Percentiles rank a stretch among this genome's conserved stretches.
Evolutionary conservation across 2,888 invertebrate genomes (phyloP).

Genomic region (Parochlus steinenii): DNA sequence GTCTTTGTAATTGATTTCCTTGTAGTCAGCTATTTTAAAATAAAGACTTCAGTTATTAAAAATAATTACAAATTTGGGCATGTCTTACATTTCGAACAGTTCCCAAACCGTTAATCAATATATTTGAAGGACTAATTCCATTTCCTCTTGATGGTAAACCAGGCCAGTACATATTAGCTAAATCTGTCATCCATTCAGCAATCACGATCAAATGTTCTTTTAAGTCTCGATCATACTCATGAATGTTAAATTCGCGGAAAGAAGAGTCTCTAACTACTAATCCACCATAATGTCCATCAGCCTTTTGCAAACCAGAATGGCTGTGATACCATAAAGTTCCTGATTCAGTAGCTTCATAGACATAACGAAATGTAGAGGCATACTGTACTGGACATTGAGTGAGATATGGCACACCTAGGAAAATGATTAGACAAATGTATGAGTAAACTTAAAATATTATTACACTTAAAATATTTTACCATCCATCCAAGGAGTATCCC

Average conservation of each 20-base stretch:
- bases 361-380: background rate
- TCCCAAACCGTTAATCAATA: background rate
- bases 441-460: slow-evolving; percentile 41
- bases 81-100: background rate
- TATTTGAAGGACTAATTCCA: slow-evolving; percentile 4
- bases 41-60: no score
- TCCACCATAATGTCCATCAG: background rate
- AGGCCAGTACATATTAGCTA: slow-evolving; percentile 27
- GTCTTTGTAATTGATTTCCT: slow-evolving; percentile 2
- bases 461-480: slow-evolving; percentile 70
- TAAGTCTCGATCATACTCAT: background rate
- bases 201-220: background rate
- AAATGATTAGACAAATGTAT: slow-evolving; percentile 19
- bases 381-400: background rate
- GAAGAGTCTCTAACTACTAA: background rate
- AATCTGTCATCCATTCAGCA: slow-evolving; percentile 28
- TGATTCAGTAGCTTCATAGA: background rate
- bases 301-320: background rate
- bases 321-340: background rate
- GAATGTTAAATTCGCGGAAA: background rate
- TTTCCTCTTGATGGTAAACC: slow-evolving; percentile 18
- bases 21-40: no score
- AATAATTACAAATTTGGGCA: background rate
- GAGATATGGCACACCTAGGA: background rate
- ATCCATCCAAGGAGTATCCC: slow-evolving; percentile 62